Base-by-base conservation (phyloP, 1,140 invertebrate genomes). In the Oncopeltus fasciatus region DNA sequence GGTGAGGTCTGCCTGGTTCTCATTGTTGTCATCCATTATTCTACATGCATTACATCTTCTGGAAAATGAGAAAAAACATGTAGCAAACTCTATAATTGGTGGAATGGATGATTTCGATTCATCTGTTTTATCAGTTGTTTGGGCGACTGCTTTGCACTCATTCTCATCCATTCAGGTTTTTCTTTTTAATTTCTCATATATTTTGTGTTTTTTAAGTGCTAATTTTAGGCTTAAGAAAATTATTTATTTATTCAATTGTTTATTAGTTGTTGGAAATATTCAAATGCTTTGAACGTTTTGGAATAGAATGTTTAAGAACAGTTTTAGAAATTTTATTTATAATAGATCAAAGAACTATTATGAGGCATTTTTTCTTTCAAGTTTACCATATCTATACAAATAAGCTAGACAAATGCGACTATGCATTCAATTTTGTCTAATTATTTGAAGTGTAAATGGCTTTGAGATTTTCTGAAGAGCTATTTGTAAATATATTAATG, bases 31-130 rank as follows among this genome's bases (percentile, higher is more conserved):
- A n/a, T 75, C 79, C 16, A 58, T 90, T 2, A 81, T 83, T 66
- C 77, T 82, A 67, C 75, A 74, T 68, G 74, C 72, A 49, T 70
- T 67, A 59, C 70, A 67, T 67, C 71, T 80, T 64, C 67, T 78
- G 44, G 65, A 68, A 47, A 69, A 77, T 38, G 74, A 82, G 69
- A 76, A 80, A 51, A 75, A 75, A 58, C 80, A 82, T 69, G 67
- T 84, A 0, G 72, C 80, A 33, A 77, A 78, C 1, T 71, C 78
- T 46, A 77, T 84, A 26, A 80, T 91, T 62, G 78, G 79, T 43
- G 81, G 77, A 67, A 74, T 92, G 20, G 84, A 87, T 73, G 86
- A 88, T 70, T 77, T 73, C 24, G 87, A 91, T 70, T 80, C 83
- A 11, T 69, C 74, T 18, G 77, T 88, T 16, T 74, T 84, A 33